A percentile compares a stretch with the other conserved stretches of the same genome.
Conservation (phyloP, 2,888 invertebrate genomes). For the Melitaea athalia region DNA sequence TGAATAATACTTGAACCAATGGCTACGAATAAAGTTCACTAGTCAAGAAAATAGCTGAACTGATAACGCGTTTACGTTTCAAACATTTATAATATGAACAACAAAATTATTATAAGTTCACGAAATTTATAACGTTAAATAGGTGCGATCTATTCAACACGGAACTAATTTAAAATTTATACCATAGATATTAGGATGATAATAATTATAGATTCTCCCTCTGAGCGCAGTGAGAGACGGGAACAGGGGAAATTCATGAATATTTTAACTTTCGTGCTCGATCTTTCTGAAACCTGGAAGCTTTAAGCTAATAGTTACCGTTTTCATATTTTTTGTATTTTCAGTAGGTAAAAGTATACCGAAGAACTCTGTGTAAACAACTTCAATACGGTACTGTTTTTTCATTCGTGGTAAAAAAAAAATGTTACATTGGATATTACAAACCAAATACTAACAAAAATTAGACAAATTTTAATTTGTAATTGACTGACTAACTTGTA, state of each 20-base stretch:
- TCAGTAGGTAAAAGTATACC: neutral
- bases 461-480: too few species aligned
- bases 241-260: neutral
- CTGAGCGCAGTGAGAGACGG: neutral
- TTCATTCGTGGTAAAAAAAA: too few species aligned
- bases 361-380: too few species aligned
- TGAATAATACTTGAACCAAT: slow-evolving; percentile 12
- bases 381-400: too few species aligned
- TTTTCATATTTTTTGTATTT: neutral
- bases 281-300: neutral
- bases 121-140: neutral
- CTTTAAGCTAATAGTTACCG: neutral
- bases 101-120: neutral
- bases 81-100: neutral
- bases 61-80: neutral
- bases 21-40: slow-evolving; percentile 5
- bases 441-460: too few species aligned
- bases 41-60: slow-evolving; percentile 2
- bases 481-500: too few species aligned
- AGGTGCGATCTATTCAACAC: too few species aligned
- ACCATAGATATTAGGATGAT: neutral
- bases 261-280: neutral
- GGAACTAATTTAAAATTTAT: too few species aligned
- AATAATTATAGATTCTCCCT: neutral
- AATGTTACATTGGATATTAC: too few species aligned